Evolutionary conservation across 2,113 vertebrate genomes (phyloP).

Genomic region (Hucho hucho): DNA sequence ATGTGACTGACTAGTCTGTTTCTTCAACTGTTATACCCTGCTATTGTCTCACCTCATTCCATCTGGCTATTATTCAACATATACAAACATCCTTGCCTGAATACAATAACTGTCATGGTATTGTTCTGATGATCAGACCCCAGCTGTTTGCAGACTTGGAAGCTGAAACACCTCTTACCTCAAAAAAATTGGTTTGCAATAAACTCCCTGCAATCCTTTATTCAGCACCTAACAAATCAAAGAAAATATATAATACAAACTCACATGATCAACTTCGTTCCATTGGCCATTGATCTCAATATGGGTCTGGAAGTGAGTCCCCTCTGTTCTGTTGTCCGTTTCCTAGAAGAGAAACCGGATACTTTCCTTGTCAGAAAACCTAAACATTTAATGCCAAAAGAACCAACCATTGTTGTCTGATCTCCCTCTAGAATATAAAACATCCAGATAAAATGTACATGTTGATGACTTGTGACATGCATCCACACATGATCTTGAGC

Average conservation of each 20-base stretch:
- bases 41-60: neutral
- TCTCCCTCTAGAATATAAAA: neutral
- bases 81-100: neutral
- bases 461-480: no score
- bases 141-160: neutral
- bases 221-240: neutral
- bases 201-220: neutral
- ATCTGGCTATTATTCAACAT: neutral
- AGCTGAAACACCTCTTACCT: neutral
- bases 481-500: no score
- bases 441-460: no score
- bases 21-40: no score
- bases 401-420: neutral
- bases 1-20: no score
- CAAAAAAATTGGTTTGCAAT: neutral
- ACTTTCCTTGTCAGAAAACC: neutral
- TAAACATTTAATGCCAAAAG: neutral
- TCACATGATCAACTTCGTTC: conserved; percentile 81
- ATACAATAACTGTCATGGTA: no score
- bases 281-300: conserved; percentile 73
- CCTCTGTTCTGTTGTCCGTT: conserved; percentile 80
- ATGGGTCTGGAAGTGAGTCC: conserved; percentile 68
- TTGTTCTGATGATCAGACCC: neutral
- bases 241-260: conserved; percentile 37
- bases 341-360: conserved; percentile 63